Base-by-base conservation (phyloP, 2,797 vertebrate genomes). In the Anomalospiza imberbis region DNA sequence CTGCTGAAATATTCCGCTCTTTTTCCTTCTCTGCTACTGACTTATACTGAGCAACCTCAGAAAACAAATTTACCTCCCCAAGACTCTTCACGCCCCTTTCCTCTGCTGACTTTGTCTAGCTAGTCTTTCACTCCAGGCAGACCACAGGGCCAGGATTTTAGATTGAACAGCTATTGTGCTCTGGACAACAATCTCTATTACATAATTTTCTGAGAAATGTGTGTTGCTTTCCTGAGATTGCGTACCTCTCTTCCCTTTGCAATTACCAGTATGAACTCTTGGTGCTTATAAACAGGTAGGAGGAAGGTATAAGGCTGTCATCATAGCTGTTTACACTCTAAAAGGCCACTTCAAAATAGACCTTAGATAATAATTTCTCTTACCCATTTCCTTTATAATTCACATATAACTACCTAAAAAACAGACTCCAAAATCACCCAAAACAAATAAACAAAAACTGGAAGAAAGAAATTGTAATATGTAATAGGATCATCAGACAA, bases 401-500 rank as follows among this genome's bases (percentile, higher is more conserved):
- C 55, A 55, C 58, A 44, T 42, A 21, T 88, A 94, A 85, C n/a
- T 88, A 80, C 76, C 89, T 90, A 89, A 94, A 93, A 91, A 95
- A 71, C 38, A 60, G 31, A 55, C 40, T 86, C 48, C 14, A 36
- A 91, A 89, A 94, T 94, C 85, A 90, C 92, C 91, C 90, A 88
- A 94, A 94, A 93, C 70, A 73, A 81, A 62, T 14, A 47, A 92
- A 83, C 20, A 79, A 57, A 48, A 47, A 21, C 1, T 6, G 38
- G 34, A 75, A 57, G 73, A 62, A 87, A 84, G 44, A 82, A 91
- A 91, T 42, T 65, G 45, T 63, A 80, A 90, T 42, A 68, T 38
- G 89, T 95, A 89, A 87, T 79, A 67, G 83, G 75, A 94, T 84
- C 83, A 85, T 89, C 91, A 96, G 77, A 75, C 65, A 96, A 92